Evolutionary conservation across 2,113 vertebrate species (phyloP).

Genomic region (Merops nubicus): DNA sequence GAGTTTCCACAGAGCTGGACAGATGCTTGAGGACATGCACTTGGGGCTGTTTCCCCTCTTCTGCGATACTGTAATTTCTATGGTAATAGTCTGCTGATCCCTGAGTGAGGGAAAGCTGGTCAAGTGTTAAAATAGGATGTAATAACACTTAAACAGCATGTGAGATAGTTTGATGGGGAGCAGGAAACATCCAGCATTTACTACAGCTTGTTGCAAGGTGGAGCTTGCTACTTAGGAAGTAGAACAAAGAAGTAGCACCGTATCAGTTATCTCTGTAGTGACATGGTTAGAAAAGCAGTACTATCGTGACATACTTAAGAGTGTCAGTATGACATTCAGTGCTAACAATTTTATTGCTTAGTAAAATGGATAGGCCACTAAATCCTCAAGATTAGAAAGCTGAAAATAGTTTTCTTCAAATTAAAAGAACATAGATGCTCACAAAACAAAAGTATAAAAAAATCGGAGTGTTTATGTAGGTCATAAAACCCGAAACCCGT

Average conservation of each 20-base stretch:
- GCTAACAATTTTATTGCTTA: background rate
- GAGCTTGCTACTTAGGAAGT: background rate
- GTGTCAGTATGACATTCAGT: background rate
- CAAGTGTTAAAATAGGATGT: background rate
- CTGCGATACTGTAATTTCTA: background rate
- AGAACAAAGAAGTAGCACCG: background rate
- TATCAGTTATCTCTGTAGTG: background rate
- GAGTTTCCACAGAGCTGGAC: background rate
- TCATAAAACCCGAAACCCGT: background rate
- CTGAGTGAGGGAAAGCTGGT: background rate
- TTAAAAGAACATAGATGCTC: background rate
- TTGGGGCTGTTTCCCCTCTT: background rate
- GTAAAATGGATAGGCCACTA: background rate
- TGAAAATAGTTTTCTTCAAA: background rate
- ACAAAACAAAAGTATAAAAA: background rate
- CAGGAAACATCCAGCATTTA: background rate
- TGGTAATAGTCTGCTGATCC: background rate
- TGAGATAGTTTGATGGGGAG: background rate
- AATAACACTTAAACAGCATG: background rate
- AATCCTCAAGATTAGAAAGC: background rate
- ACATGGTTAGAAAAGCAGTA: background rate
- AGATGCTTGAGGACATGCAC: too few species aligned
- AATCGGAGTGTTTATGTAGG: background rate
- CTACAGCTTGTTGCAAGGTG: background rate
- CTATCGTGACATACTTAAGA: background rate